Base-by-base conservation (phyloP, 2,888 invertebrate genomes). In the Zonitis immaculata region DNA sequence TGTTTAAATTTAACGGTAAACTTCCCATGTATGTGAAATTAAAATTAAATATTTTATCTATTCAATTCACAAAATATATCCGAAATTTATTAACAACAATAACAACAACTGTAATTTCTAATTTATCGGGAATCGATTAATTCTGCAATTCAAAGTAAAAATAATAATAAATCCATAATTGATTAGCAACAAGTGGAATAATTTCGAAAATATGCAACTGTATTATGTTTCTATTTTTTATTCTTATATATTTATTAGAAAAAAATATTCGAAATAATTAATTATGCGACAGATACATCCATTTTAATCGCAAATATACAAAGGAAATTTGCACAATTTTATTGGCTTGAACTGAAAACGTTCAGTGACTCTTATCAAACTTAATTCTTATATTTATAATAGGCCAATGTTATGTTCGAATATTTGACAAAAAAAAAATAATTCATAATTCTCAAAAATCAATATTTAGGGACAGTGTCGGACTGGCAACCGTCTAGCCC, bases 1-100 rank as follows among this genome's bases (percentile, higher is more conserved):
- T 59, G 59, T 59, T 54, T 53, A 50, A 51, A 28, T 51, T 52
- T 54, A 54, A 59, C 50, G 47, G 53, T 58, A 49, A 56, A 43
- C 46, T 59, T 59, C 52, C 48, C 56, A 56, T 52, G 51, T 53
- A 35, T 44, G 47, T 48, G 49, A 52, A 54, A 53, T 53, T 32
- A 53, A 55, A 51, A 49, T 44, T n/a, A 54, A 46, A 43, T 46
- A 51, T 45, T 47, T 51, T 14, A 26, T 46, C 35, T 14, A 39
- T 47, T 47, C 39, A 47, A 47, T 16, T 12, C 25, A 35, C 22
- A 14, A 32, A 32, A 32, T 16, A 14, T 14, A 6, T 14, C 14
- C 32, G 0, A 32, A 30, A 32, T 14, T 16, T 32, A 30, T 30
- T 12, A 30, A 30, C 30, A 32, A 32, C 14, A 7, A n/a, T 32